Percentiles rank a stretch among this genome's conserved stretches.
Conservation (phyloP, 2,113 vertebrate species). For the Gambusia holbrooki region DNA sequence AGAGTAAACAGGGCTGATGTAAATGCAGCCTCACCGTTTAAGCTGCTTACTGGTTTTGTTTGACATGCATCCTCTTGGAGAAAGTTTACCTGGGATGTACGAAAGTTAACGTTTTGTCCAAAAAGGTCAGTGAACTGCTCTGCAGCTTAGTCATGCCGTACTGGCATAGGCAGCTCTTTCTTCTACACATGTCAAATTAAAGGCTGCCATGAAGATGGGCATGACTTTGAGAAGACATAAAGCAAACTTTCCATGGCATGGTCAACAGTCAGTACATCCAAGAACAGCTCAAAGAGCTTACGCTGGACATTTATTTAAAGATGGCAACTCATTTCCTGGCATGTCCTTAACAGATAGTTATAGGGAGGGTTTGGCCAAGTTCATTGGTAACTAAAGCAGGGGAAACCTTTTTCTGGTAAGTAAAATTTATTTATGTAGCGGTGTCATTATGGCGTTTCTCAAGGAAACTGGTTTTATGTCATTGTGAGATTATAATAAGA, state of each 20-base stretch:
- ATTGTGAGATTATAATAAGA: constrained; percentile 3
- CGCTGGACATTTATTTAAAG: constrained; percentile 63
- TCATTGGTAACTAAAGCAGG: constrained; percentile 61
- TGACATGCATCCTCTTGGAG: no score
- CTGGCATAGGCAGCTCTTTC: constrained; percentile 51
- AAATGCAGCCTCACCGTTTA: no score
- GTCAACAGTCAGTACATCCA: constrained; percentile 39
- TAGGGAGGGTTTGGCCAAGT: constrained; percentile 19
- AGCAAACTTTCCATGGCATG: constrained; percentile 62
- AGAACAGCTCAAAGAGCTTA: constrained; percentile 51
- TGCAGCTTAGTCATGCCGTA: constrained; percentile 15
- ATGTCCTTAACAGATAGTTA: constrained; percentile 31
- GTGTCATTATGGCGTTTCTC: constrained; percentile 2
- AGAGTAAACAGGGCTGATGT: no score
- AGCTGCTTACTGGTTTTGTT: no score
- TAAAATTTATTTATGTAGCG: no score
- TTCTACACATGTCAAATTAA: constrained; percentile 62
- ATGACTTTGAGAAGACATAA: constrained; percentile 21
- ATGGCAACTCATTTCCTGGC: constrained; percentile 65
- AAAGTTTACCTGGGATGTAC: no score
- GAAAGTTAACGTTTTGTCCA: not conserved
- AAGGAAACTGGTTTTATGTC: constrained; percentile 22
- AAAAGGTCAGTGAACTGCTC: constrained; percentile 14
- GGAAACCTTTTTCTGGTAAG: constrained; percentile 26
- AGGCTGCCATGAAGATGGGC: constrained; percentile 51